These are phyloP conservation scores for Pinctada fucata DNA, from an alignment of 2,888 invertebrate species.

Conservation along the genomic window DNA sequence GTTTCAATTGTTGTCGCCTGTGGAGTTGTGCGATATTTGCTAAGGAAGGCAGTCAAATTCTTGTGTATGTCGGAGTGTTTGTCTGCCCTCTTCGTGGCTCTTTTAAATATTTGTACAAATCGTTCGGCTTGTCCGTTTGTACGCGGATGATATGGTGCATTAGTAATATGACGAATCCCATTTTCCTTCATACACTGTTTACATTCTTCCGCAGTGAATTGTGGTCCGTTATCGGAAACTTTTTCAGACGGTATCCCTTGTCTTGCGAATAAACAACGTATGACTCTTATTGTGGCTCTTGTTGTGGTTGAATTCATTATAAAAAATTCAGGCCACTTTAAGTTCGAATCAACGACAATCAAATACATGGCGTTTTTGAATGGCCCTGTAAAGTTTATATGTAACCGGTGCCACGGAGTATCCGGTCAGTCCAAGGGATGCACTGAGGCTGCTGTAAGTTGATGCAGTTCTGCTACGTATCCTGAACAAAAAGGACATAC, in stretches of 20 bases:
- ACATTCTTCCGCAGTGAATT: slow-evolving; percentile 16
- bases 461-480: background rate
- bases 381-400: background rate
- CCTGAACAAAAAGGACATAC: background rate
- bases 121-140: slow-evolving; percentile 15
- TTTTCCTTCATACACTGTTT: background rate
- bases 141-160: background rate
- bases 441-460: background rate
- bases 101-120: slow-evolving; percentile 1
- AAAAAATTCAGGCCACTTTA: slow-evolving; percentile 73
- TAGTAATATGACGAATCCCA: background rate
- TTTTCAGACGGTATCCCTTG: slow-evolving; percentile 10
- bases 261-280: slow-evolving; percentile 1
- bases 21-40: no score
- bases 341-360: slow-evolving; percentile 75
- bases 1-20: no score
- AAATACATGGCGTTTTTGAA: slow-evolving; percentile 49
- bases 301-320: background rate
- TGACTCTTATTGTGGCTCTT: background rate
- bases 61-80: background rate
- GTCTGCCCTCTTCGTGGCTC: background rate
- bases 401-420: background rate
- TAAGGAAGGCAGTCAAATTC: no score
- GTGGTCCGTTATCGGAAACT: slow-evolving; percentile 23
- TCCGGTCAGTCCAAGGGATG: background rate